Percentiles rank a stretch among this genome's conserved stretches.
These are phyloP conservation scores for Cercopithecus hamlyni DNA, from an alignment of 2,797 vertebrate species.

Conservation along the genomic window DNA sequence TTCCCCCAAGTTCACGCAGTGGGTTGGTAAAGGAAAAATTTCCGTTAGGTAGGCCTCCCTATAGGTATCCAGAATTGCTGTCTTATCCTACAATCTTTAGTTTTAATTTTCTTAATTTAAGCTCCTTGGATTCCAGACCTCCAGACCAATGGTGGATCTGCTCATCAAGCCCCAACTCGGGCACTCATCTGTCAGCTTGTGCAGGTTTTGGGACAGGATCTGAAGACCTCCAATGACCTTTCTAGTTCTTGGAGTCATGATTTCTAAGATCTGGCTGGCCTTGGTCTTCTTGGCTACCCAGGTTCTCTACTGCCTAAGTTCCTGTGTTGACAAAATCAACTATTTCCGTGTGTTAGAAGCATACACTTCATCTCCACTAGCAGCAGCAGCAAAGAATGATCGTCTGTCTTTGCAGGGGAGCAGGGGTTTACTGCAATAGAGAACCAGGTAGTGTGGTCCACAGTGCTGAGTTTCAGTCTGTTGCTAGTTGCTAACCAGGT, in stretches of 20 bases:
- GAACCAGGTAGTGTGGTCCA: rapidly evolving
- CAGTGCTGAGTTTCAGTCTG: background rate
- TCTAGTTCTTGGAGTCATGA: background rate
- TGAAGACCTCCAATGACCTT: background rate
- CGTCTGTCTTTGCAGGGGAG: background rate
- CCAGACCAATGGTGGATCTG: background rate
- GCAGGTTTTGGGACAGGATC: background rate
- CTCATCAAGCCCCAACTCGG: background rate
- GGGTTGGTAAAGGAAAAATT: background rate
- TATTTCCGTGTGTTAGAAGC: background rate
- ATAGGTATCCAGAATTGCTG: background rate
- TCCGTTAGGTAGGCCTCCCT: background rate
- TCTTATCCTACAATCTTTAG: background rate
- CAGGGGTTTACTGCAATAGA: background rate
- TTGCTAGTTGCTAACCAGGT: background rate
- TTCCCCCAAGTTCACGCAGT: background rate
- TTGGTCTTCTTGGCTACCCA: background rate
- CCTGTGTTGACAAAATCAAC: background rate
- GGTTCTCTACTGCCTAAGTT: background rate
- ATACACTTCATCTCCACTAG: background rate
- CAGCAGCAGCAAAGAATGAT: background rate
- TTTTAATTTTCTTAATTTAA: background rate
- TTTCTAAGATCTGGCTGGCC: background rate
- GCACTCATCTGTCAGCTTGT: background rate
- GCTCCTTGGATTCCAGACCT: background rate